These are phyloP conservation scores for Apamea anceps DNA, from an alignment of 2,888 invertebrate genomes.

Conservation along the genomic window DNA sequence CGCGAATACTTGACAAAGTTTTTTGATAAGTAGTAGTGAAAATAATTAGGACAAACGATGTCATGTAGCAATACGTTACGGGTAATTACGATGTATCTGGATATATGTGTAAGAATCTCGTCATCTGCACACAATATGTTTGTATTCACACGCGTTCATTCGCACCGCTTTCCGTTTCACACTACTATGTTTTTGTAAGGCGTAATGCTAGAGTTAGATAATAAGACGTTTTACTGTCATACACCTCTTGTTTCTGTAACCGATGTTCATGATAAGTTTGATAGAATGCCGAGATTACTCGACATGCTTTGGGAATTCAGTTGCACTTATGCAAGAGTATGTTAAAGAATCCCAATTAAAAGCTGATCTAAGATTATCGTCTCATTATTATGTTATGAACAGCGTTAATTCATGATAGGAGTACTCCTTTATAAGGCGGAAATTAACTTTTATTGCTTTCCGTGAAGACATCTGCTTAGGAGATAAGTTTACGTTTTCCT, in stretches of 20 bases:
- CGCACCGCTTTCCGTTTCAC: constrained; percentile 84
- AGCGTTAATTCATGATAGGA: constrained; percentile 31
- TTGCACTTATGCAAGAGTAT: constrained; percentile 53
- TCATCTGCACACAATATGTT: constrained; percentile 80
- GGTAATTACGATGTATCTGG: constrained; percentile 53
- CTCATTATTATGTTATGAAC: constrained; percentile 41
- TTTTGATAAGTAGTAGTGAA: constrained; percentile 20
- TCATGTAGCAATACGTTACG: constrained; percentile 51
- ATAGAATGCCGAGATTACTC: constrained; percentile 64
- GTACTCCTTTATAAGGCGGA: constrained; percentile 23
- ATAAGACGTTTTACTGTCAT: constrained; percentile 63
- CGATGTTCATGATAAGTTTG: constrained; percentile 62
- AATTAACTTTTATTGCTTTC: constrained; percentile 24
- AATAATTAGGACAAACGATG: constrained; percentile 45
- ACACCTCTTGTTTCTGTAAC: constrained; percentile 51
- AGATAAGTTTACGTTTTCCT: constrained; percentile 20
- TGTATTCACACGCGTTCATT: constrained; percentile 82
- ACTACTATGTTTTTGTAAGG: constrained; percentile 68
- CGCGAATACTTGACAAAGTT: constrained; percentile 27
- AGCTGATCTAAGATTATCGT: constrained; percentile 43
- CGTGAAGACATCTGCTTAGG: constrained; percentile 17
- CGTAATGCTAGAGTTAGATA: constrained; percentile 68
- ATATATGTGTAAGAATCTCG: constrained; percentile 60
- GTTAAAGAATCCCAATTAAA: constrained; percentile 44
- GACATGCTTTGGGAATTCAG: constrained; percentile 51